Base-by-base conservation (phyloP, 2,888 invertebrate genomes). In the Drosophila antonietae region DNA sequence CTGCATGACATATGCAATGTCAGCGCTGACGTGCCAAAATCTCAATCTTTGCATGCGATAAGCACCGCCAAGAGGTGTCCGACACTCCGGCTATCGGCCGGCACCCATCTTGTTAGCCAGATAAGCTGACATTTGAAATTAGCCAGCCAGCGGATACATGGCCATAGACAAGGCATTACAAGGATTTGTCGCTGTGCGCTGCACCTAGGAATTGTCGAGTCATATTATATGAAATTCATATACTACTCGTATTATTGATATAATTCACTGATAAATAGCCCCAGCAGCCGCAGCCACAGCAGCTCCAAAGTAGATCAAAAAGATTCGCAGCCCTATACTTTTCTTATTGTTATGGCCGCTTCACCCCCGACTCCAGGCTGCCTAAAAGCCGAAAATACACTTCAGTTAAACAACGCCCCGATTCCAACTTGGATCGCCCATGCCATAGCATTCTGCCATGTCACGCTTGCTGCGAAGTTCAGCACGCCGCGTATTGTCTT, bases 41-140 rank as follows among this genome's bases (percentile, higher is more conserved):
- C 75, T 69, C 72, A 79, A 79, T 79, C 75, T 80, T 37, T 39
- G 71, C 75, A 64, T 60, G 68, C 77, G 80, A 78, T 78, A 79
- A 75, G 63, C 37, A 46, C 33, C 12, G 37, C 39, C 52, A 66
- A 12, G 31, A 88, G 89, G 84, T 88, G 84, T 84, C 76, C 73
- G 69, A 73, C 80, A 73, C 33, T 67, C 35, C 9, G 35, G 23
- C 59, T 89, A 90, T 91, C 90, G 78, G 31, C 31, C 35, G 44
- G 68, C 82, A 83, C 80, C 80, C 81, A 88, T 91, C 91, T 90
- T 90, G 90, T 90, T 89, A 79, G 77, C 58, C 75, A 81, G 91
- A 91, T 91, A 91, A 91, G 91, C 84, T 80, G 92, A 91, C 92
- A 91, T 90, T 90, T 90, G 83, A 91, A 91, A 91, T 91, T 91